Evolutionary conservation across 2,888 invertebrate genomes (phyloP), one percentile per base, ranked within the genome.

Genomic region (Molanna angustata): DNA sequence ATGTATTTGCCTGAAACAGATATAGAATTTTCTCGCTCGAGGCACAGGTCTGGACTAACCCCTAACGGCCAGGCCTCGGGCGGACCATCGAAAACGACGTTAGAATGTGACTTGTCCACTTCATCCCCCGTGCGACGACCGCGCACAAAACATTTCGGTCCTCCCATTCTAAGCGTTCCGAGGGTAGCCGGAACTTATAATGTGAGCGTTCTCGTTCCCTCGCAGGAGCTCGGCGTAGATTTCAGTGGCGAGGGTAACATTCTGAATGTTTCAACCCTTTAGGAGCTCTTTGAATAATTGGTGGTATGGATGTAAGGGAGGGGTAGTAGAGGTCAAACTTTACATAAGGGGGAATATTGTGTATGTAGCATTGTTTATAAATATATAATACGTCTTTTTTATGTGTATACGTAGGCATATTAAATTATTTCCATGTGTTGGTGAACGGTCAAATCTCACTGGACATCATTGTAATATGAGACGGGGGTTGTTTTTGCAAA

Each of bases 261-360:
- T 51, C 55, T 7, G 9, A 52, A 19, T 44, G 49, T 6, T 49
- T 53, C 50, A 58, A 58, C 58, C 58, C 58, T 56, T 58, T 58
- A 33, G 55, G 32, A 47, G 55, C 76, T 76, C 71, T 76, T 75
- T 77, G 76, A 77, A 76, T 77, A 77, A 77, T 77, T 76, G 76
- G 74, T 52, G 72, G 76, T 71, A 65, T 74, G 76, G 75, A 74
- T 74, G 68, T 73, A 20, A 20, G 51, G 33, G 32, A 42, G 45
- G 43, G 54, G 47, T 49, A 46, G 50, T 21, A 16, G 45, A 46
- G 56, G 50, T 39, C 45, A 39, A 43, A 16, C 39, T 52, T 40
- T 48, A 52, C 43, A 48, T 52, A 52, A 33, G 37, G 11, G 37
- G 42, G n/a, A 13, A 17, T 37, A 42, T 14, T 17, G 11, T 46